Conservation (phyloP, 2,888 invertebrate species). For the Caprella mutica region DNA sequence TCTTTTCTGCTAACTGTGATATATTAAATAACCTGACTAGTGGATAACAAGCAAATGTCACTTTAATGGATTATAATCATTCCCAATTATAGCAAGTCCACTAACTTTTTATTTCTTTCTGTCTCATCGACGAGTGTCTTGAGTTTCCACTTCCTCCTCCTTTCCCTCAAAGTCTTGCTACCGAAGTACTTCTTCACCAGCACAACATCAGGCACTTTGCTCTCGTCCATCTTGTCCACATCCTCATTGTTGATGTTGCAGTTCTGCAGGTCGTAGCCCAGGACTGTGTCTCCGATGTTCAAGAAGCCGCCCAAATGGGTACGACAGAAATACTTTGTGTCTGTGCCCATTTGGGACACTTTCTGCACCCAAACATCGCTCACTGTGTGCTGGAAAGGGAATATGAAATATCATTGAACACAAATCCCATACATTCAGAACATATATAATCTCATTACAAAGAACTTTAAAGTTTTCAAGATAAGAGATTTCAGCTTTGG, state of each 20-base stretch:
- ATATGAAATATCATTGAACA: no score
- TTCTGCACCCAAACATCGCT: constrained; percentile 90
- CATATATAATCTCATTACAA: no score
- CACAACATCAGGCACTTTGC: constrained; percentile 72
- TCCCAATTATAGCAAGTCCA: not conserved
- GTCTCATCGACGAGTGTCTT: constrained; percentile 48
- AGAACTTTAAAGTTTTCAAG: no score
- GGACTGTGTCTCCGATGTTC: constrained; percentile 79
- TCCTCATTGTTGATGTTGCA: constrained; percentile 82
- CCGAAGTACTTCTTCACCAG: constrained; percentile 86
- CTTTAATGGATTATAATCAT: no score
- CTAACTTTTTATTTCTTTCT: constrained; percentile 29
- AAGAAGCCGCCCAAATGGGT: constrained; percentile 91
- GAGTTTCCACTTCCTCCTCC: constrained; percentile 75
- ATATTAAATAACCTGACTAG: not conserved
- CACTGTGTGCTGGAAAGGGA: constrained; percentile 54
- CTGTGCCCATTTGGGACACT: constrained; percentile 70
- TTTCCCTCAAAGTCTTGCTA: constrained; percentile 55
- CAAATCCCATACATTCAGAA: no score
- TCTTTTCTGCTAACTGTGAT: no score
- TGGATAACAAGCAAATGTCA: no score
- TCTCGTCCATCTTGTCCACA: constrained; percentile 63
- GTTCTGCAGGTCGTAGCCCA: constrained; percentile 82
- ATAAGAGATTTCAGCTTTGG: no score
- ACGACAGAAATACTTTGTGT: constrained; percentile 65